Percentiles rank a stretch among this genome's conserved stretches.
Evolutionary conservation across 2,113 vertebrate species (phyloP).

Genomic region (Pterocles gutturalis): DNA sequence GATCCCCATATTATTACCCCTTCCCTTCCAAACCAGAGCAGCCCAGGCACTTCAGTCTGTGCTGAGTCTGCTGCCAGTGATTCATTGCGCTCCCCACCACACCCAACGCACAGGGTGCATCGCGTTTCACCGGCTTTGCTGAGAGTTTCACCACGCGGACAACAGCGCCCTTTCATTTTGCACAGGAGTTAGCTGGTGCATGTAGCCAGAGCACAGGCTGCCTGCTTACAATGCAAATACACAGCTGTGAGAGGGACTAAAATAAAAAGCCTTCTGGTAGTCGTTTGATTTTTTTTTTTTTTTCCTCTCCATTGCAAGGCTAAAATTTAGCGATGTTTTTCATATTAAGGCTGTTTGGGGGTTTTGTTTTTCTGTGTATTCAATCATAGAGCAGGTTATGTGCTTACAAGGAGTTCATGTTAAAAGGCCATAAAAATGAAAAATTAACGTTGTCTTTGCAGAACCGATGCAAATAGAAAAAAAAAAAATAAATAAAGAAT

Average conservation of each 20-base stretch:
- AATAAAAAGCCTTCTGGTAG: not conserved
- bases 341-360: slow-evolving; percentile 20
- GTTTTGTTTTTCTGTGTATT: slow-evolving; percentile 44
- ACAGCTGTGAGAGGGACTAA: not conserved
- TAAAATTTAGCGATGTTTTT: slow-evolving; percentile 38
- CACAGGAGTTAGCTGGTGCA: not conserved
- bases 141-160: not conserved
- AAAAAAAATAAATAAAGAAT: not conserved
- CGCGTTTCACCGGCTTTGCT: not conserved
- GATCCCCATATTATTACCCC: not conserved
- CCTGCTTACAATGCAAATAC: not conserved
- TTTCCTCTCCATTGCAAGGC: not conserved
- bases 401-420: slow-evolving; percentile 28
- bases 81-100: slow-evolving; percentile 5
- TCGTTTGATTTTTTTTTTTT: not conserved
- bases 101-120: not conserved
- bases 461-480: not conserved
- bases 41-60: not conserved
- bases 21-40: not conserved
- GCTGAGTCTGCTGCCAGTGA: not conserved
- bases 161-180: accelerated
- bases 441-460: not conserved
- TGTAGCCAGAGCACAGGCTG: not conserved
- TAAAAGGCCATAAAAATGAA: slow-evolving; percentile 64
- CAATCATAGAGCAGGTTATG: slow-evolving; percentile 19